Evolutionary conservation across 2,113 vertebrate species (phyloP).

Genomic region (Scortum barcoo): DNA sequence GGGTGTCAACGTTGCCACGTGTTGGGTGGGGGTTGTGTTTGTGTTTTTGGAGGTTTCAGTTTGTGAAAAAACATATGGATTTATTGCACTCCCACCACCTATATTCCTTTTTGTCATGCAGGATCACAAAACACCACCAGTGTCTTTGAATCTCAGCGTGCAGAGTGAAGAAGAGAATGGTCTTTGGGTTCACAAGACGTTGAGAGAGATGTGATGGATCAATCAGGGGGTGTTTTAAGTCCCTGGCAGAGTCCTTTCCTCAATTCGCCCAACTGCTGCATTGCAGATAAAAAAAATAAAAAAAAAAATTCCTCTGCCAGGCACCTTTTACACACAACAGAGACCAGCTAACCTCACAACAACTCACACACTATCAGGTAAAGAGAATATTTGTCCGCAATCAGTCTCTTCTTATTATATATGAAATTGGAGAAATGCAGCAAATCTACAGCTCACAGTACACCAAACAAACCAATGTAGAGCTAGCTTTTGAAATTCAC

Average conservation of each 20-base stretch:
- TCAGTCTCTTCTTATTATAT: background rate
- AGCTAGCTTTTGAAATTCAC: background rate
- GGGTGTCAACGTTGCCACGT: background rate
- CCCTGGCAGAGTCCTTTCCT: conserved; percentile 55
- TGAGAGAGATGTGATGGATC: conserved; percentile 45
- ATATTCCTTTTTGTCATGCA: conserved; percentile 4
- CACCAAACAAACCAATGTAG: background rate
- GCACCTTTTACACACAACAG: conserved; percentile 57
- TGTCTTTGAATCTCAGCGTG: conserved; percentile 1
- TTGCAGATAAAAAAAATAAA: conserved; percentile 82
- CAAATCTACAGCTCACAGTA: background rate
- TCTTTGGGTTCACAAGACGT: conserved; percentile 10
- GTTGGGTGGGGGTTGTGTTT: background rate
- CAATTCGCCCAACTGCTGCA: conserved; percentile 73
- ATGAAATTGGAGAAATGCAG: background rate
- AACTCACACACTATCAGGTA: background rate
- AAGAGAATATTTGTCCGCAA: background rate
- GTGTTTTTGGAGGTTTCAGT: conserved; percentile 9
- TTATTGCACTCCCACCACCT: background rate
- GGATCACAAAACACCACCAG: background rate
- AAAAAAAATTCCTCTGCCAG: conserved; percentile 57
- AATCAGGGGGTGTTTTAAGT: conserved; percentile 62
- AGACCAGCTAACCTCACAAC: conserved; percentile 15
- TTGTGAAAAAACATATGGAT: conserved; percentile 19
- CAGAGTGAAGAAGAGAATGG: background rate